Conservation (phyloP, 2,888 invertebrate genomes). For the Euzetes globulus region DNA sequence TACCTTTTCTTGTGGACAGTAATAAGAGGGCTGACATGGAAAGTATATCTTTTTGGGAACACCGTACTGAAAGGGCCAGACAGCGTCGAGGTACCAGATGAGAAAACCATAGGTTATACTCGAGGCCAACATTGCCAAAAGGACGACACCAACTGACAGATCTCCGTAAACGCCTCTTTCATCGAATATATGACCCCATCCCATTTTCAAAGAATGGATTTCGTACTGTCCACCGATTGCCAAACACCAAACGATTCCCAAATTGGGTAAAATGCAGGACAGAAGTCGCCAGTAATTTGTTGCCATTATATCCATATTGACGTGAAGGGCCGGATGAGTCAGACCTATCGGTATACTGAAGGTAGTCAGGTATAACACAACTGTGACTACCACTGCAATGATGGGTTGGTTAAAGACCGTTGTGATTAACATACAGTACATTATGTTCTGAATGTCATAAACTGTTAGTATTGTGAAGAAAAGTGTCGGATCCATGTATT, state of each 20-base stretch:
- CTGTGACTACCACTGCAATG: background rate
- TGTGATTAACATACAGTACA: constrained; percentile 39
- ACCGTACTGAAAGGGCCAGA: constrained; percentile 77
- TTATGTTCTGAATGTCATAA: constrained; percentile 32
- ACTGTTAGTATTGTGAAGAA: constrained; percentile 35
- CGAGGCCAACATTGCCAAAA: constrained; percentile 62
- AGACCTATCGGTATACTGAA: background rate
- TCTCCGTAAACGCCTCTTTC: too few species aligned
- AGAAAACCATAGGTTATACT: constrained; percentile 57
- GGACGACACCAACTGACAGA: too few species aligned
- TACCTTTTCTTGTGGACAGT: background rate
- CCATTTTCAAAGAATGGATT: too few species aligned
- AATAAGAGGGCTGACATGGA: constrained; percentile 52
- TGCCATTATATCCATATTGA: too few species aligned
- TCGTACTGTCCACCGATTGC: too few species aligned
- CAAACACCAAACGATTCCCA: too few species aligned
- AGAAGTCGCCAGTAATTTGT: too few species aligned
- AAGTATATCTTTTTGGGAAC: constrained; percentile 76
- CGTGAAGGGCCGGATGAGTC: too few species aligned
- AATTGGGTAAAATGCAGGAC: too few species aligned
- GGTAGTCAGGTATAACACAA: background rate
- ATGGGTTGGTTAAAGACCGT: constrained; percentile 37
- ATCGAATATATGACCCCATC: too few species aligned
- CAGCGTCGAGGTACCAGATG: constrained; percentile 74
- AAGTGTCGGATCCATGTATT: constrained; percentile 24